Percentiles rank a stretch among this genome's conserved stretches.
phyloP scores from a whole-genome alignment of 2,797 vertebrate genomes.

The Urosaurus nigricauda region DNA sequence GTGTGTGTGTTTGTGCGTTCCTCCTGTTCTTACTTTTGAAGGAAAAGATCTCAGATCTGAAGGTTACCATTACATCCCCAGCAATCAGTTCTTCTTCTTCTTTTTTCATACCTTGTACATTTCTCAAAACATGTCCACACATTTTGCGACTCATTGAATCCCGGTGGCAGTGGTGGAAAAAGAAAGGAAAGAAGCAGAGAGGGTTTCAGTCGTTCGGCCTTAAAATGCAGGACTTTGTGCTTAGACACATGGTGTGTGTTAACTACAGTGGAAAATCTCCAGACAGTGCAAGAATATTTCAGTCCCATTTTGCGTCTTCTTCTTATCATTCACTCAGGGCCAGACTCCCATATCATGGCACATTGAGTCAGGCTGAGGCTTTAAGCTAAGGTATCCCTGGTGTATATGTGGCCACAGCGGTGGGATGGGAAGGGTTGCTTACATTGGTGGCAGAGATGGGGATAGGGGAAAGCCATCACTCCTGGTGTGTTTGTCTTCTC shows the following conservation, averaged over 20 bases:
- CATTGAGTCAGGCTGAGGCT: background rate
- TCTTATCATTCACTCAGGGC: background rate
- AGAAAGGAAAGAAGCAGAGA: background rate
- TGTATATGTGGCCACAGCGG: too few species aligned
- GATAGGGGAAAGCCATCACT: too few species aligned
- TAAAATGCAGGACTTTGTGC: background rate
- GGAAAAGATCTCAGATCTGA: slow-evolving; percentile 62
- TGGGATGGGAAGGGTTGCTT: too few species aligned
- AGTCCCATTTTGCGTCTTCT: background rate
- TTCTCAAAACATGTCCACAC: slow-evolving; percentile 33
- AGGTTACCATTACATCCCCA: slow-evolving; percentile 27
- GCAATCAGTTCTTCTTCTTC: background rate
- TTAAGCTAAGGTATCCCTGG: background rate
- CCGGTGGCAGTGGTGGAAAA: background rate
- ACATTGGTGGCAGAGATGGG: too few species aligned
- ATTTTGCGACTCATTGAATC: slow-evolving; percentile 22
- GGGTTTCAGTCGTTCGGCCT: background rate
- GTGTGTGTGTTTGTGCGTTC: background rate
- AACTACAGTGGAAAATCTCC: background rate
- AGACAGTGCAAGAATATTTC: background rate
- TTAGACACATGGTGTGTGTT: too few species aligned
- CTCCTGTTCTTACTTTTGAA: slow-evolving; percentile 42
- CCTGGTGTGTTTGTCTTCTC: too few species aligned
- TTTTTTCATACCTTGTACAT: slow-evolving; percentile 43
- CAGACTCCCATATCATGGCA: background rate